Evolutionary conservation across 2,113 vertebrate species (phyloP).

Genomic region (Benitochromis conjunctus): DNA sequence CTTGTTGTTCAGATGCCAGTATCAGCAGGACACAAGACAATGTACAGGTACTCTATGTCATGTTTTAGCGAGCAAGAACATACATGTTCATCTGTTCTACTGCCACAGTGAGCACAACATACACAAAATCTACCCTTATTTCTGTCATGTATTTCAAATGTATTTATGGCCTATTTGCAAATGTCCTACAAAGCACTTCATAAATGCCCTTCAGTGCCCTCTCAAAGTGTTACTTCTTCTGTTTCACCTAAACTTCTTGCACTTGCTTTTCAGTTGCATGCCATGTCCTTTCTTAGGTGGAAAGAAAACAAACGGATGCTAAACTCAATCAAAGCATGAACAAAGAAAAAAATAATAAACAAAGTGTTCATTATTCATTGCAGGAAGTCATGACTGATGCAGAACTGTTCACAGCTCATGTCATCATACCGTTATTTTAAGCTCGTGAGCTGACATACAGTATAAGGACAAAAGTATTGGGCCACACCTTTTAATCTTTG

Average conservation of each 20-base stretch:
- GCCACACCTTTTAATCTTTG: not conserved
- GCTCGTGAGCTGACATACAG: not conserved
- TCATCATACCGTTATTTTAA: not conserved
- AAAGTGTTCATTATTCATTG: not conserved
- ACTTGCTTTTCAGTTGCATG: rapidly evolving
- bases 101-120: not conserved
- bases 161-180: not conserved
- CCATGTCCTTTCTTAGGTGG: not conserved
- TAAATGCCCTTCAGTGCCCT: not conserved
- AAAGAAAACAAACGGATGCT: not conserved
- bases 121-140: not conserved
- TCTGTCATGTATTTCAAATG: not conserved
- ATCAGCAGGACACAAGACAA: not conserved
- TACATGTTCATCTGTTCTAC: not conserved
- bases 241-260: not conserved
- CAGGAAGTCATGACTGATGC: not conserved
- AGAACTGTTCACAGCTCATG: not conserved
- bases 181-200: not conserved
- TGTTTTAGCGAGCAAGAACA: not conserved
- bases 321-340: not conserved
- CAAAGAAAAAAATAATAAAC: rapidly evolving
- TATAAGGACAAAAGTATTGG: not conserved
- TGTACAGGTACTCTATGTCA: not conserved
- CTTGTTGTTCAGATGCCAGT: not conserved
- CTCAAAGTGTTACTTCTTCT: not conserved